Evolutionary conservation across 2,888 invertebrate species (phyloP).

Genomic region (Nudaria mundana): DNA sequence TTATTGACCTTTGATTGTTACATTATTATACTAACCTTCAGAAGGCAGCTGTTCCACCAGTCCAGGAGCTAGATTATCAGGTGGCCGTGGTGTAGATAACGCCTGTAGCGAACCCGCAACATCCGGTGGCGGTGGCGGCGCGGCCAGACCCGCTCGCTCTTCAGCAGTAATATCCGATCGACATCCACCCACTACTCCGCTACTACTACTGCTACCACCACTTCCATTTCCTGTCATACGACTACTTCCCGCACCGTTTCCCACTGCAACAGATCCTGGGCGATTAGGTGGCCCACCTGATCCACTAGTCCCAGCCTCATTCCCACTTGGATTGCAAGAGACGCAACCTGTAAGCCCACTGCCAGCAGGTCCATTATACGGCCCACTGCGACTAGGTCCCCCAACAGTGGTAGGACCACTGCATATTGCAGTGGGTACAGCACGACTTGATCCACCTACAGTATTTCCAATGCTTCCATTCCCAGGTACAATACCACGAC

Average conservation of each 20-base stretch:
- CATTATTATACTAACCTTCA: slow-evolving; percentile 84
- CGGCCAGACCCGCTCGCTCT: slow-evolving; percentile 44
- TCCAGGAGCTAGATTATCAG: slow-evolving; percentile 82
- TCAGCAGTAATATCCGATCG: slow-evolving; percentile 18
- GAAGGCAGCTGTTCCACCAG: slow-evolving; percentile 86
- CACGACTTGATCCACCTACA: slow-evolving; percentile 1
- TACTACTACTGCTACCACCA: slow-evolving; percentile 2
- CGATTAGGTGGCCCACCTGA: neutral
- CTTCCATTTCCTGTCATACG: slow-evolving; percentile 1
- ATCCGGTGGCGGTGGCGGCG: slow-evolving; percentile 76
- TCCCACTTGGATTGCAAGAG: neutral
- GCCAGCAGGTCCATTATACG: neutral
- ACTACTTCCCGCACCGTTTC: slow-evolving; percentile 1
- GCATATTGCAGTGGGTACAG: neutral
- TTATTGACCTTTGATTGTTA: too few relatives aligned
- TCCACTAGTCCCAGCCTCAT: neutral
- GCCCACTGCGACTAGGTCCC: neutral
- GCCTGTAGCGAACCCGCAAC: slow-evolving; percentile 83
- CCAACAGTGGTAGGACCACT: neutral
- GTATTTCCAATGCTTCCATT: slow-evolving; percentile 4
- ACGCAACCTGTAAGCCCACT: neutral
- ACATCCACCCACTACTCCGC: neutral
- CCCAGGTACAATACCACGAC: neutral
- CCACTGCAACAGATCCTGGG: neutral
- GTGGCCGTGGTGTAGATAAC: slow-evolving; percentile 80